Base-by-base conservation (phyloP, 1,140 invertebrate genomes). In the Aphidius gifuensis region DNA sequence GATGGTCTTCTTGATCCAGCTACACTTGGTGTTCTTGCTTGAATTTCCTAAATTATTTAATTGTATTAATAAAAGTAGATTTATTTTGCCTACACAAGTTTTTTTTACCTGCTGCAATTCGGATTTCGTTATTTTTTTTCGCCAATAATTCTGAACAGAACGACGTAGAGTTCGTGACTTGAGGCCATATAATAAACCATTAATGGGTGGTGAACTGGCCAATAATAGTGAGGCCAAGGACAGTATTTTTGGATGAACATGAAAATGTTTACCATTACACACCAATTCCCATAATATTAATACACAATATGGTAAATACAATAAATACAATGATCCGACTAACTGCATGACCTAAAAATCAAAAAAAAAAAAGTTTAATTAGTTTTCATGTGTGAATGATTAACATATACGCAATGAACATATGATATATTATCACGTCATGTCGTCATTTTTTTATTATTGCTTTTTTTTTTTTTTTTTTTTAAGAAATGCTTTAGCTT, bases 91-190 rank as follows among this genome's bases (percentile, higher is more conserved):
- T 16, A 1, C 16, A 16, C 16, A 16, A 16, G 16, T 16, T 16
- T 16, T 16, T 16, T 16, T 16, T 71, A 80, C 89, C 73, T 90
- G 87, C 65, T 90, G 88, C 43, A 92, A 82, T 72, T 92, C 89
- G 66, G 86, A 88, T 71, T 90, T 90, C 1, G 88, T 90, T 74
- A 90, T 85, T 76, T 91, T 85, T 77, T 91, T 91, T n/a, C 90
- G 80, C 83, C 88, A 87, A 71, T 92, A 92, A 69, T 91, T 91
- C 66, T 88, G 83, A 60, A 92, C 86, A 42, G 89, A 88, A 71
- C 88, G 86, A 64, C 86, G 81, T 9, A 90, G 73, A 0, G 83
- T 83, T 75, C 87, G 86, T 71, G 87, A 91, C 72, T 90, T 88
- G 49, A 92, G 83, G 21, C 90, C 90, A 74, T 93, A 92, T 7